phyloP scores from a whole-genome alignment of 2,888 invertebrate genomes.

The Cantharis nigra region DNA sequence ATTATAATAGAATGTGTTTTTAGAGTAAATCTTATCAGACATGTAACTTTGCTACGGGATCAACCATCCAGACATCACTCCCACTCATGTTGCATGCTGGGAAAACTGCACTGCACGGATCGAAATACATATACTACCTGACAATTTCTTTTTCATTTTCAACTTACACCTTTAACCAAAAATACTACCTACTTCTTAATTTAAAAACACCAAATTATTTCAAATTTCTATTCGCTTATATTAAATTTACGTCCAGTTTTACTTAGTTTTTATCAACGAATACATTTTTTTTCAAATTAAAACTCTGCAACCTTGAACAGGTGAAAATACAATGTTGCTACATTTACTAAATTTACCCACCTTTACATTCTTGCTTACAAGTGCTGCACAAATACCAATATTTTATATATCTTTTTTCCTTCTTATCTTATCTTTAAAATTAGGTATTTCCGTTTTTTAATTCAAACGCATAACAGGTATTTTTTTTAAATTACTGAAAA shows the following conservation, averaged over 20 bases:
- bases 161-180: neutral
- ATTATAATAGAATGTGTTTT: constrained; percentile 24
- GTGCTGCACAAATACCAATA: neutral
- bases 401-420: too few relatives aligned
- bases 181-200: neutral
- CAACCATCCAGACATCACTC: constrained; percentile 52
- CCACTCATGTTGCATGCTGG: constrained; percentile 55
- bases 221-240: neutral
- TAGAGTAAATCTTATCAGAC: constrained; percentile 31
- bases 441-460: neutral
- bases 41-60: constrained; percentile 44
- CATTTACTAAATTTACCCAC: constrained; percentile 43
- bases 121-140: constrained; percentile 34
- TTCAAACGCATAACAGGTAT: too few relatives aligned
- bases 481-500: too few relatives aligned
- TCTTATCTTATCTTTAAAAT: neutral
- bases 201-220: neutral
- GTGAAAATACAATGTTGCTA: constrained; percentile 14
- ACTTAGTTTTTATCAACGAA: neutral
- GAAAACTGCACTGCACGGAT: constrained; percentile 44
- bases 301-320: constrained; percentile 7
- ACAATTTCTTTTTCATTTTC: constrained; percentile 10
- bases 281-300: neutral
- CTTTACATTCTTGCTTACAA: neutral
- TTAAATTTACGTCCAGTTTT: neutral